Evolutionary conservation across 2,113 vertebrate genomes (phyloP), one percentile per base, ranked within the genome.

Genomic region (Odontophorus gujanensis): DNA sequence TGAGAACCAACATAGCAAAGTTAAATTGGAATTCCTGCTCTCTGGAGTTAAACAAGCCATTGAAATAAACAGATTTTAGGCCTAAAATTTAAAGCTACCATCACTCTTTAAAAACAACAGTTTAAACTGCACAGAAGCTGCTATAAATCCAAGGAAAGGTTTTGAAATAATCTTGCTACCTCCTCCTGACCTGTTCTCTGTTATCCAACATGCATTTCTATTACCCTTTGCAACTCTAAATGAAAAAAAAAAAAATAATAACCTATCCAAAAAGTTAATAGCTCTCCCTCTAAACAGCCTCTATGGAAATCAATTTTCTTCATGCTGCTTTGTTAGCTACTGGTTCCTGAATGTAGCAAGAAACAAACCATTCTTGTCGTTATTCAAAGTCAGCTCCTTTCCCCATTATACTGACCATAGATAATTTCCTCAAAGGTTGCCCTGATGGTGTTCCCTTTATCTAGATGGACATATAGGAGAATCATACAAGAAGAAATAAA

Each of bases 121-220:
- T 73, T 95, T 51, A 89, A 89, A 80, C 62, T 91, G 17, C 67
- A 28, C 63, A 83, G 38, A 90, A 96, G 68, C 36, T 63, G 34
- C 34, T 89, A 3, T 65, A 55, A 85, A 87, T 67, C 34, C 61
- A 34, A 71, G 45, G 26, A 66, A 82, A 85, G 3, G 11, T 43
- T 92, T 93, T 57, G 4, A 62, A 81, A 51, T 61, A 11, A 22
- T 80, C 85, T 87, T 95, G 25, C 38, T 32, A 48, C 47, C 21
- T 88, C n/a, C 13, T 40, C 13, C 42, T 20, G 58, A 24, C 47
- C 85, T 82, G 45, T 17, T 85, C 36, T 34, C 68, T 80, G 43
- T 82, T 89, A 21, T 34, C 25, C 71, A 68, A 55, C 0, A 1
- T 14, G 20, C 7, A 38, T 88, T 92, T 61, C 57, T 78, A 22